These are phyloP conservation scores for Laspeyria flexula DNA, from an alignment of 2,888 invertebrate genomes.

Conservation along the genomic window DNA sequence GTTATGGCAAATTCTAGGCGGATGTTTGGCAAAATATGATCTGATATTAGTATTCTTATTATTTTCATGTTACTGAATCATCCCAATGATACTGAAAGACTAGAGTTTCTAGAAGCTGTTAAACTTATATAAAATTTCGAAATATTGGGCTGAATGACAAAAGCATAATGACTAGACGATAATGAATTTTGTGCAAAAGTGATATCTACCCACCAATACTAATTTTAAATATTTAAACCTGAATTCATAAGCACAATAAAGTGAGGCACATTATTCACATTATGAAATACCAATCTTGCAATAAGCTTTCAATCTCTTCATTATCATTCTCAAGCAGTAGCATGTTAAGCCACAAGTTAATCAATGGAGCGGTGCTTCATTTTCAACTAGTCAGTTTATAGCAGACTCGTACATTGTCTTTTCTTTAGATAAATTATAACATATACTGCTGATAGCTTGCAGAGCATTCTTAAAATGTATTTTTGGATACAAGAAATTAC, in stretches of 20 bases:
- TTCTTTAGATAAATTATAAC: too few species aligned
- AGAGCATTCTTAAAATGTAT: too few species aligned
- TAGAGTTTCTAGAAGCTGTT: too few species aligned
- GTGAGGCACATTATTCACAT: slow-evolving; percentile 1
- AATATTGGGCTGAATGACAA: too few species aligned
- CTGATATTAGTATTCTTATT: slow-evolving; percentile 3
- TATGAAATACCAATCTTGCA: background rate
- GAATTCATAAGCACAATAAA: slow-evolving; percentile 1
- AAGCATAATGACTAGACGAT: background rate
- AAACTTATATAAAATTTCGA: too few species aligned
- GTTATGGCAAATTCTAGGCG: slow-evolving; percentile 42
- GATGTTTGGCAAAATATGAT: slow-evolving; percentile 40
- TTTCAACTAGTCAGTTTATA: background rate
- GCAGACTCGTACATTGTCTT: background rate
- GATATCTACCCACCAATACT: background rate
- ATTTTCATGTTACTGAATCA: background rate
- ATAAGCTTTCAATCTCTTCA: background rate
- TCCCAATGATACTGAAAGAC: background rate
- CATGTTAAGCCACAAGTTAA: background rate
- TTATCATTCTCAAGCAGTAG: background rate
- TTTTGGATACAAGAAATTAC: too few species aligned
- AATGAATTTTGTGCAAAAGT: background rate
- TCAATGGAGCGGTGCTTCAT: too few species aligned
- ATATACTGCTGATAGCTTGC: too few species aligned
- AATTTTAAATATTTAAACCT: background rate